Base-by-base conservation (phyloP, 2,888 invertebrate genomes). In the Dilophus febrilis region DNA sequence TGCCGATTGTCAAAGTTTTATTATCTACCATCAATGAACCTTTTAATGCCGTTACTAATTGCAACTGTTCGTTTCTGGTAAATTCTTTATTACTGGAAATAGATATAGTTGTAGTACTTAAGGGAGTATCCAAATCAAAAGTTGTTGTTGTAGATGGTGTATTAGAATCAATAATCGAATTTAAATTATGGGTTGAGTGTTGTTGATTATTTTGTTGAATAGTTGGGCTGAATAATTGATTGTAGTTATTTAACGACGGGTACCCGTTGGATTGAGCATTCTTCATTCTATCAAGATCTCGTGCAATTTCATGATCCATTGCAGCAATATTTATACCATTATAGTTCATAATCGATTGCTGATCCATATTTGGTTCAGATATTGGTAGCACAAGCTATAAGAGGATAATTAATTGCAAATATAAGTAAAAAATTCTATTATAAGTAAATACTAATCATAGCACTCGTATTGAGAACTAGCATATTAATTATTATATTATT, bases 1-100 rank as follows among this genome's bases (percentile, higher is more conserved):
- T 18, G 63, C 61, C 13, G 64, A 61, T 48, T 64, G n/a, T n/a
- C n/a, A n/a, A n/a, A n/a, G n/a, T n/a, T 64, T n/a, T 62, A 42
- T 42, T 42, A 62, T 45, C 61, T 60, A 46, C 61, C 62, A 39
- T 55, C 57, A 42, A 60, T 59, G 43, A 59, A 54, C 38, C 58
- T 58, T 22, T 56, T 58, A 44, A 22, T 4, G 4, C 22, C 5
- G 22, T 57, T 50, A 59, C 59, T 43, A 61, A 57, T 45, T 59
- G 56, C 12, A 62, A 50, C 45, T 58, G 48, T 5, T 46, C 46
- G 40, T 48, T 59, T 38, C 55, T 40, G 13, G 33, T 27, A 17
- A 11, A 17, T 34, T 34, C 17, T 19, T 34, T 18, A 18, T 19
- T 34, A 12, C 34, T 34, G 5, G 34, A 18, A 34, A 34, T 17